Evolutionary conservation across 2,797 vertebrate species (phyloP), one percentile per base, ranked within the genome.

Genomic region (Acestrorhynchus altus): DNA sequence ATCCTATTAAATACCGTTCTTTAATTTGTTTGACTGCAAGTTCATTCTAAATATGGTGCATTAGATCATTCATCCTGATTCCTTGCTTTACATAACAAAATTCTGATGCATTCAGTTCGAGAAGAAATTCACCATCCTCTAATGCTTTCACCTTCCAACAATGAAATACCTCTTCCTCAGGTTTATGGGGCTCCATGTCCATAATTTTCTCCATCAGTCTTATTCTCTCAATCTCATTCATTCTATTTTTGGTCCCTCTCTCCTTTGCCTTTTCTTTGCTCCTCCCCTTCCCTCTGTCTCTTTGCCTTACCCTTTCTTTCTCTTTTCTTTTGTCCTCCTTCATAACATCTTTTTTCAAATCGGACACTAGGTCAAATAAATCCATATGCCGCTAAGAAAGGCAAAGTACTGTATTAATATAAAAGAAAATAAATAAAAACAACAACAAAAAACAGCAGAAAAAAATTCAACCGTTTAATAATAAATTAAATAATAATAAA

Each of bases 301-400:
- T 92, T 0, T 89, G 86, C 83, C 88, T 90, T 35, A 88, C 83
- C 84, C 86, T 86, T 70, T 86, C 88, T 84, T 79, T 90, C 4
- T 65, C 89, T 81, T 90, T 88, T 76, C 91, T 88, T 84, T 86
- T 88, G 77, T 92, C 89, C 84, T 90, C 90, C 85, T 91, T 90
- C 77, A 90, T 81, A 11, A 83, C 76, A 31, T 91, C 90, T 85
- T 85, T 88, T 76, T 91, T 92, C 73, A 94, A 86, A 78, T 87
- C 90, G 86, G 94, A 94, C 1, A 94, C 91, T 87, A 92, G 89
- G 88, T 93, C 93, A 91, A 94, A 94, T 86, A 94, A 91, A 89
- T 93, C 90, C 85, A n/a, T 72, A 40, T 89, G 90, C 52, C 18
- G 89, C 89, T 92, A 79, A 78, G 79, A 81, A 86, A 60, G 83